Evolutionary conservation across 1,140 invertebrate species (phyloP), one percentile per base, ranked within the genome.

Genomic region (Drosophila miranda): DNA sequence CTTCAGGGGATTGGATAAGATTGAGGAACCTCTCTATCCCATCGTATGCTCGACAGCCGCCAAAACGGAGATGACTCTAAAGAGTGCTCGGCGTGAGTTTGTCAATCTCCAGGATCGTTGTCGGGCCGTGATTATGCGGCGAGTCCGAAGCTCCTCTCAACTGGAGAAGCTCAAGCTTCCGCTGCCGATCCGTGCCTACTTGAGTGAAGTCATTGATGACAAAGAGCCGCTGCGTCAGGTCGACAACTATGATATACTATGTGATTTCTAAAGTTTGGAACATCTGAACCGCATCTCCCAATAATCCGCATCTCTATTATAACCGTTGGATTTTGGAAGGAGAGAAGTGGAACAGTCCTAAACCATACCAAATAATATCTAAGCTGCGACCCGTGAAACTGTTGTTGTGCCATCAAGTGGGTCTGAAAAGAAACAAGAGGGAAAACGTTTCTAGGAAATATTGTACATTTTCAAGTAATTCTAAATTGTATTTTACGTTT

Each of bases 41-140:
- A 93, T 95, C 38, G 92, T 95, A 2, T 94, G 94, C 68, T 95
- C 95, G 2, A 96, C 95, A 0, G 95, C 95, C 0, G 95, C 95
- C 16, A 96, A 95, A 90, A 96, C 95, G 3, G 93, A 95, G 91
- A 95, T 96, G 94, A 92, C 93, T 0, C 76, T 95, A 0, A 92
- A 91, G 11, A 81, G 90, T 5, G 93, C 93, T 26, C 92, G 92
- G 56, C 75, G 94, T 26, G 94, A 94, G 67, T 95, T 94, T 79
- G 91, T 93, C 0, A 95, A 93, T 83, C 91, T 96, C 6, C 94
- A 95, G 78, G 95, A 95, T 84, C 89, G 93, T 21, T 94, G 93
- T 86, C 89, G 93, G 11, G 92, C 92, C 0, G 92, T 92, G 14
- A 93, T 94, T 56, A 91, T 93, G 41, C 91, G 92, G 55, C 71